Base-by-base conservation (phyloP, 2,797 vertebrate genomes). In the Rhodeus uyekii region DNA sequence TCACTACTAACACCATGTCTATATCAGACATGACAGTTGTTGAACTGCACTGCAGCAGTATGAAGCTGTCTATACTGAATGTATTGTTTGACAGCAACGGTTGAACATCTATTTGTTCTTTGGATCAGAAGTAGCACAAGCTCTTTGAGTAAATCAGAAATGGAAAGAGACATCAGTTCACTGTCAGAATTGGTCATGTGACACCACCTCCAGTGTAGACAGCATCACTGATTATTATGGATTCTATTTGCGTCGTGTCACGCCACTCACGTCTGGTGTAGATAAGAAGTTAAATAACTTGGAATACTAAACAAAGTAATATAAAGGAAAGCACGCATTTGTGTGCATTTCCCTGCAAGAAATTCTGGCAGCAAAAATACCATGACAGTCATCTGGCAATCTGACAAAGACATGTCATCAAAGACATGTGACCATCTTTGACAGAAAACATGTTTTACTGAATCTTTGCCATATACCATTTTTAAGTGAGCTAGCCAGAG, bases 361-460 rank as follows among this genome's bases (percentile, higher is more conserved):
- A 38, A 16, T 73, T 73, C 24, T 44, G 38, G 32, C 27, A 32
- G 13, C 48, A 36, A 64, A 42, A 34, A 22, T 63, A 10, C 5
- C 0, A 5, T 77, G 58, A 34, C 39, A 34, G 60, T 16, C 58
- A n/a, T 3, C 29, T 76, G 75, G 2, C 29, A 61, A 46, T 63
- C 39, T 61, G 75, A 76, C 19, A 44, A 63, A 76, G 58, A 34
- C 32, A 14, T 44, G 74, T 76, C 55, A 76, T 27, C 55, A 29
- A 27, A 61, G 27, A 76, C 38, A 60, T 29, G 24, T 1, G 3
- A 63, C 27, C 58, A 34, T 46, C 12, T 63, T 32, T 46, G 58
- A 77, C 10, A 12, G 42, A 77, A 76, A 53, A 61, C 46, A 55
- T 53, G 69, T 81, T 81, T 64, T 71, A 67, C 50, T 68, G 50